Base-by-base conservation (phyloP, 2,797 vertebrate species). In the Emys orbicularis region DNA sequence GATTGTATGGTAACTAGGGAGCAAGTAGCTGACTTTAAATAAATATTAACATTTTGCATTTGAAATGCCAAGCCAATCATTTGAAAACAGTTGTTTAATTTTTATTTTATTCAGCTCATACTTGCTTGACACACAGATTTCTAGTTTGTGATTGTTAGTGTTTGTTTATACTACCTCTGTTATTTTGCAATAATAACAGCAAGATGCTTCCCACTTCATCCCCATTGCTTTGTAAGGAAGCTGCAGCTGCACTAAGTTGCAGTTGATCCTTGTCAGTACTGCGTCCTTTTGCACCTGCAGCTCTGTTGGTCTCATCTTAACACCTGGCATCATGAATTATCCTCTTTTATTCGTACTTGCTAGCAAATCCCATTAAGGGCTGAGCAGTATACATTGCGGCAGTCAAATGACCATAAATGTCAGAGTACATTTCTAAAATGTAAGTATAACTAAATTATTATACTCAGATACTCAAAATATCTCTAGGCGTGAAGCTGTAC, bases 231-330 rank as follows among this genome's bases (percentile, higher is more conserved):
- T 96, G 90, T 97, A 96, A 97, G 97, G 94, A 97, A 97, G 94
- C 97, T 97, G 98, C 98, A 98, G 98, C 98, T 98, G 98, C 96
- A 93, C 93, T 83, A 96, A 96, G 92, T 97, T 97, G 97, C 91
- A 97, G 98, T 98, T 98, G 97, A 98, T 98, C 97, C 97, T 97
- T 97, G 97, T 98, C 98, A 95, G 81, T 94, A 95, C 97, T 96
- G 95, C 6, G 86, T 98, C 95, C 96, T 97, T 98, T 96, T 98
- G 98, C 99, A 99, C 99, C 99, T 99, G 99, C 99, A 99, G 98
- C 98, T 98, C 97, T 97, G 89, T 93, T 95, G 92, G 97, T 97
- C 97, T 97, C 97, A 97, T 98, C 98, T 98, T 96, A 97, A 98
- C 98, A 99, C 98, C 98, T 98, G 97, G 98, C 97, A 94, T 92